Base-by-base conservation (phyloP, 2,888 invertebrate genomes). In the Heliconius aoede region DNA sequence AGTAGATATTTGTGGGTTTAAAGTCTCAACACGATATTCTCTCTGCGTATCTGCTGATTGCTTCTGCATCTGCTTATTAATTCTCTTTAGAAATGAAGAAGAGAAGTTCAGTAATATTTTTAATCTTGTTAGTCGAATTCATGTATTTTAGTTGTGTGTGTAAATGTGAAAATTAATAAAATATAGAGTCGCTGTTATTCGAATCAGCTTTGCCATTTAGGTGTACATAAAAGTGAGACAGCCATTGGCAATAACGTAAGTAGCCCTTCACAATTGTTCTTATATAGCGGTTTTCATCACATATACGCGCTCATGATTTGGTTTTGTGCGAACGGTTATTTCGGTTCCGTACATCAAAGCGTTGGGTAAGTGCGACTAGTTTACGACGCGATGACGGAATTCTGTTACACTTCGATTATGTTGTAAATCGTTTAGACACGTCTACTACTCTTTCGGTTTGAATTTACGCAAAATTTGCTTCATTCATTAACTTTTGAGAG, bases 291-390 rank as follows among this genome's bases (percentile, higher is more conserved):
- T 64, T 60, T 72, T 60, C 58, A 60, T 72, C 74, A 74, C 74
- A 72, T 77, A 30, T 71, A 60, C 18, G 51, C n/a, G 36, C 28
- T 65, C 26, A 40, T 71, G 77, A 74, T 77, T 77, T 77, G 74
- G 65, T 28, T 65, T 26, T 74, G 73, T 73, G 76, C 58, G 30
- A 77, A 77, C 71, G 72, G 74, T 60, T 77, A 77, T 77, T 77
- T 77, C 77, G 67, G 74, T 64, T 77, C 58, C 64, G 58, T 60
- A 79, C 74, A 77, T 77, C 65, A 74, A 73, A 75, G 75, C 69
- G 69, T 28, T 46, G 68, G 61, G 74, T 36, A 36, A 36, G 36
- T 36, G 69, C 73, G 60, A 69, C 65, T 74, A 65, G 72, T 79
- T 79, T 77, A 74, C 55, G 72, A 36, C 55, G 68, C 74, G 74